Conservation (phyloP, 1,140 invertebrate species). For the Sycophila sp. region DNA sequence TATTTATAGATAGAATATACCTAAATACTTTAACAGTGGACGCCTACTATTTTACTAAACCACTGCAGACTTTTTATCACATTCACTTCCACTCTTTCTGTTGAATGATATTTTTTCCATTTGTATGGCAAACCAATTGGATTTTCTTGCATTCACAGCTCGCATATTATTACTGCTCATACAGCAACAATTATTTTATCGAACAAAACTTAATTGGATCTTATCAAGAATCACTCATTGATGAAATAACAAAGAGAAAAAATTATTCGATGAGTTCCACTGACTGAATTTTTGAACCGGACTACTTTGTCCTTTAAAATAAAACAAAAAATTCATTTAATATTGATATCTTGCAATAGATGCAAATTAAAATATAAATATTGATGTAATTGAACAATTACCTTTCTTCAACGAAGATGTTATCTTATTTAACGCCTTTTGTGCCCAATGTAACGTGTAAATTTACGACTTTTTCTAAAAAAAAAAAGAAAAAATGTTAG, state of each 20-base stretch:
- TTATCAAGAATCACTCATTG: slow-evolving; percentile 2
- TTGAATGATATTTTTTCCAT: slow-evolving; percentile 32
- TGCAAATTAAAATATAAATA: background rate
- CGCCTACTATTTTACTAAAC: slow-evolving; percentile 39
- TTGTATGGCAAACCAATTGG: slow-evolving; percentile 40
- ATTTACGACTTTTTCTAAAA: slow-evolving; percentile 58
- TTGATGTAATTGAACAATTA: slow-evolving; percentile 17
- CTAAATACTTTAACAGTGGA: slow-evolving; percentile 46
- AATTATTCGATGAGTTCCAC: slow-evolving; percentile 12
- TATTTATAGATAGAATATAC: slow-evolving; percentile 48
- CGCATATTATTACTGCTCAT: slow-evolving; percentile 15
- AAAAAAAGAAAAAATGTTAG: slow-evolving; percentile 5
- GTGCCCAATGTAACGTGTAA: slow-evolving; percentile 58
- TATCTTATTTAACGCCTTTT: slow-evolving; percentile 54
- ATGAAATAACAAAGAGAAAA: slow-evolving; percentile 13
- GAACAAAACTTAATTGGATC: slow-evolving; percentile 16
- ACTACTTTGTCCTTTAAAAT: slow-evolving; percentile 13
- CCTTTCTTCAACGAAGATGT: slow-evolving; percentile 38
- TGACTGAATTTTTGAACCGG: slow-evolving; percentile 5
- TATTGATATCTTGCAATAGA: slow-evolving; percentile 6
- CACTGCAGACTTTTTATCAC: slow-evolving; percentile 50
- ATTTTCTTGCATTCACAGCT: slow-evolving; percentile 33
- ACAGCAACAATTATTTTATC: slow-evolving; percentile 20
- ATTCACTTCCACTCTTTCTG: slow-evolving; percentile 47
- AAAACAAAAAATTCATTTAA: background rate